phyloP scores from a whole-genome alignment of 2,888 invertebrate species.

The Camptogramma bilineatum region DNA sequence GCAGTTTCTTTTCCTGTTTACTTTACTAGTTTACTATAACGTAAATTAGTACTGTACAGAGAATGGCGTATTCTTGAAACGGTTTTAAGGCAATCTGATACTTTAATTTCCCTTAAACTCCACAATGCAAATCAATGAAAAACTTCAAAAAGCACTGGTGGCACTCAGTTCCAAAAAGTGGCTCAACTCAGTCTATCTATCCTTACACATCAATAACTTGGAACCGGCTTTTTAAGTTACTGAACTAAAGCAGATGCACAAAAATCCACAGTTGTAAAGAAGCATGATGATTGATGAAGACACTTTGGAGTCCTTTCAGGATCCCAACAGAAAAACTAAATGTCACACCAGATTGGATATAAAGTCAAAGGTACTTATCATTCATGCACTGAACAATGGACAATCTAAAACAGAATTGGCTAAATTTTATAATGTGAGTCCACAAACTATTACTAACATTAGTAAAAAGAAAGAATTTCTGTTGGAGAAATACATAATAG shows the following conservation, averaged over 20 bases:
- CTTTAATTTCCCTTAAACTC: too few species aligned
- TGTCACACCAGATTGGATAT: neutral
- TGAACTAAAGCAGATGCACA: too few species aligned
- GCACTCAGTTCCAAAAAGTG: too few species aligned
- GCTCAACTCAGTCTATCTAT: too few species aligned
- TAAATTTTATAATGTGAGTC: neutral
- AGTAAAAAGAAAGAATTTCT: neutral
- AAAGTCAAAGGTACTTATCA: slow-evolving; percentile 43
- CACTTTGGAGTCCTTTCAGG: neutral
- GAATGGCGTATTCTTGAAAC: too few species aligned
- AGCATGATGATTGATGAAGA: neutral
- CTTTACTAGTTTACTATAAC: too few species aligned
- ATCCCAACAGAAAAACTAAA: slow-evolving; percentile 1
- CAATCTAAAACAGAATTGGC: neutral
- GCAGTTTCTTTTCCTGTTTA: too few species aligned
- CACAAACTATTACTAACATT: neutral
- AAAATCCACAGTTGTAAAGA: neutral
- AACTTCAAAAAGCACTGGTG: neutral
- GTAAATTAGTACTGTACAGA: too few species aligned
- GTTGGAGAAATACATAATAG: neutral
- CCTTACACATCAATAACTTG: too few species aligned
- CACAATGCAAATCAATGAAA: too few species aligned
- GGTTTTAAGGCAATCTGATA: too few species aligned
- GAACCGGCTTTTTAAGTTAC: neutral
- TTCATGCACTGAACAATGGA: neutral